Percentiles rank a stretch among this genome's conserved stretches.
These are phyloP conservation scores for Porites australiensis DNA, from an alignment of 64 coral and sea anemone species.

Conservation along the genomic window DNA sequence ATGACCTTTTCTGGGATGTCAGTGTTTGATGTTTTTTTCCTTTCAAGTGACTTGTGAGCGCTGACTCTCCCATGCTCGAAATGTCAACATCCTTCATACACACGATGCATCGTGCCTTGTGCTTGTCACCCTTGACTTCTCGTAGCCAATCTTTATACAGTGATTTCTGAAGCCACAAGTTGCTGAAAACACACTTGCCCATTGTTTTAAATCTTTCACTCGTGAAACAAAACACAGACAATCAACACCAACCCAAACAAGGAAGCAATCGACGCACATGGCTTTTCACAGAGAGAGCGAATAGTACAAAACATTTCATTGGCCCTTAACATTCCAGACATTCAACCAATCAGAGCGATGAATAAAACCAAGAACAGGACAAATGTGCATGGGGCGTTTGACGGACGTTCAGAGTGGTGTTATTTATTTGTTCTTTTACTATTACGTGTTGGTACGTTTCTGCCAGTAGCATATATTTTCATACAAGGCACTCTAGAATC, in stretches of 20 bases:
- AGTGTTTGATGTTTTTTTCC: conserved; percentile 66
- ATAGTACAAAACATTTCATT: conserved; percentile 50
- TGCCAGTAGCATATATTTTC: conserved; percentile 62
- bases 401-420: conserved; percentile 39
- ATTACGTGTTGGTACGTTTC: conserved; percentile 53
- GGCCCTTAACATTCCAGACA: conserved; percentile 36
- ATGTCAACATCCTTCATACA: conserved; percentile 51
- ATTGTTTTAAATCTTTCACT: conserved; percentile 49
- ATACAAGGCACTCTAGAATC: conserved; percentile 64
- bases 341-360: conserved; percentile 61
- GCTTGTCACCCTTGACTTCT: conserved; percentile 22
- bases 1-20: conserved; percentile 43
- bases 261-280: conserved; percentile 43
- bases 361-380: conserved; percentile 42
- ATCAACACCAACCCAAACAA: conserved; percentile 46
- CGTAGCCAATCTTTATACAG: conserved; percentile 38
- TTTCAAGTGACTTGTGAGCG: conserved; percentile 58
- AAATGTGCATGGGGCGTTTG: conserved; percentile 54
- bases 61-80: conserved; percentile 60
- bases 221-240: conserved; percentile 48
- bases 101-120: conserved; percentile 45
- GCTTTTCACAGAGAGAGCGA: conserved; percentile 55
- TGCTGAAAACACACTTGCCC: conserved; percentile 65
- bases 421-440: conserved; percentile 38
- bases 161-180: conserved; percentile 61